Base-by-base conservation (phyloP, 2,888 invertebrate species). In the Hemithea aestivaria region DNA sequence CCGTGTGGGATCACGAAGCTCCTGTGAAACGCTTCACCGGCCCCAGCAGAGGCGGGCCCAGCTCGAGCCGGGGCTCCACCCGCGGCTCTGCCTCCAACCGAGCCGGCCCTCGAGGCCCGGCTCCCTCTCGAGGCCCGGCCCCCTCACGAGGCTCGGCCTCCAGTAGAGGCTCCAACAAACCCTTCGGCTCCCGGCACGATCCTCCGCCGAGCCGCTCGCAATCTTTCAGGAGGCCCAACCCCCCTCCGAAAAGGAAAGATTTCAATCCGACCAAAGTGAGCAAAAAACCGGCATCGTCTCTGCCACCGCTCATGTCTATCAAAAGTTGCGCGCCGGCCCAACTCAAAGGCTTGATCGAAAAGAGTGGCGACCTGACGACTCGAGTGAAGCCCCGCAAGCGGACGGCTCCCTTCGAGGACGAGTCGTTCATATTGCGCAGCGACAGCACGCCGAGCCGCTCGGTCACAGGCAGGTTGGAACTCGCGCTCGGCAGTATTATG, bases 391-490 rank as follows among this genome's bases (percentile, higher is more conserved):
- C 16, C 2, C 16, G 16, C 5, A 16, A 16, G 5, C 5, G n/a
- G n/a, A n/a, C n/a, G n/a, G n/a, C 16, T 4, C 5, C 2, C 5
- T 5, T 16, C 16, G 16, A 16, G 16, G 16, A 16, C 16, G 16
- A 16, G 16, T 16, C 3, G 42, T n/a, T n/a, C n/a, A 16, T 21
- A 42, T 67, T 44, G 50, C 73, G 40, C 54, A 50, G 27, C 51
- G 64, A 72, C 51, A 41, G 48, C 16, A 52, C 49, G 36, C 75
- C 78, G 1, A 48, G 64, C 22, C 53, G 52, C 24, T 68, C 69
- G 49, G 41, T 77, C 48, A 59, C 46, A 12, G 81, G 83, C 22
- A 73, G 83, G n/a, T 48, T 85, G 38, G 83, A 82, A 59, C 51
- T 81, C 35, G 75, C 74, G 10, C 50, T 85, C 32, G 83, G 84